Conservation (phyloP, 2,797 vertebrate species). For the Borostomias antarcticus region DNA sequence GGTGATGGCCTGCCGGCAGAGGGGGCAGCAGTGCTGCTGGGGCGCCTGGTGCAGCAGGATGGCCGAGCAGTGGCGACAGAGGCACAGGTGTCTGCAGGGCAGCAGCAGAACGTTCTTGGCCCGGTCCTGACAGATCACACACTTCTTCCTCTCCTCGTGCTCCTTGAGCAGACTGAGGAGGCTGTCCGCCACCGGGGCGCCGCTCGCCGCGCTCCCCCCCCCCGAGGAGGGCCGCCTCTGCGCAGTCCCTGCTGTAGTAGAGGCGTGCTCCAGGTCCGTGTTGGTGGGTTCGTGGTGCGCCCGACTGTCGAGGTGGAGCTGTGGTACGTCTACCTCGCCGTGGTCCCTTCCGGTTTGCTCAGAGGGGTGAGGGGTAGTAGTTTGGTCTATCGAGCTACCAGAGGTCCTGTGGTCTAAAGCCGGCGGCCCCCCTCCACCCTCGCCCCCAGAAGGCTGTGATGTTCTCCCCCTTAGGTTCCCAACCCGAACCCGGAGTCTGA, state of each 20-base stretch:
- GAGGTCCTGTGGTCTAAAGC: neutral
- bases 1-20: conserved; percentile 87
- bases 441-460: neutral
- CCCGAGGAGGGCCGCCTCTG: conserved; percentile 47
- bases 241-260: conserved; percentile 35
- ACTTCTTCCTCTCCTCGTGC: conserved; percentile 91
- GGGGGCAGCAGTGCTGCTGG: conserved; percentile 87
- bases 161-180: conserved; percentile 82
- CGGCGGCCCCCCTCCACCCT: neutral
- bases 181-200: conserved; percentile 24
- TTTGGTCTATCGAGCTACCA: neutral
- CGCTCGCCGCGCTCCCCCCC: neutral
- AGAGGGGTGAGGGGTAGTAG: neutral
- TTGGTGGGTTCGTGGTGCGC: neutral
- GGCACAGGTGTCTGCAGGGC: conserved; percentile 90
- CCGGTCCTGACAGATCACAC: conserved; percentile 90
- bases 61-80: conserved; percentile 85
- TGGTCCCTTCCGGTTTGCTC: neutral
- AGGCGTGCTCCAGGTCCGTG: conserved; percentile 17
- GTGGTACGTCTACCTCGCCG: neutral
- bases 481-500: conserved; percentile 27
- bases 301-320: neutral
- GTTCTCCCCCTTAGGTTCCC: neutral
- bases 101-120: conserved; percentile 87
- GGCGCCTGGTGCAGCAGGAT: conserved; percentile 81